Conservation (phyloP, 1,140 invertebrate genomes). For the Gryllus bimaculatus region DNA sequence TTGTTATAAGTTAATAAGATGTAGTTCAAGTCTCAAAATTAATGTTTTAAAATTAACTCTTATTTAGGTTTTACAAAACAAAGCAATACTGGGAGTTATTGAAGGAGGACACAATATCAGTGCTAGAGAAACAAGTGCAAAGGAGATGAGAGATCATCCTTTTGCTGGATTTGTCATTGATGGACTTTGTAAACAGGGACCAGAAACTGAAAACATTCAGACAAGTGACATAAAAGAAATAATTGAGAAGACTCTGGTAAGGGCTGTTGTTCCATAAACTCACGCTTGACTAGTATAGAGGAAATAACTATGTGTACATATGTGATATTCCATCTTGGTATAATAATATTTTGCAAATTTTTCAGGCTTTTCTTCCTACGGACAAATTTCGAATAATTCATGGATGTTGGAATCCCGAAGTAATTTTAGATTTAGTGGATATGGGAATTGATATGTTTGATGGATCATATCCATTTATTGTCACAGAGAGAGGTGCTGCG, state of each 20-base stretch:
- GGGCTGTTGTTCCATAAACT: slow-evolving; percentile 20
- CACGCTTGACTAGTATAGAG: neutral
- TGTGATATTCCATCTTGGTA: neutral
- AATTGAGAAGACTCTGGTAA: slow-evolving; percentile 48
- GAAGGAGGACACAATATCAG: slow-evolving; percentile 59
- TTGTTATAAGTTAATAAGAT: no score
- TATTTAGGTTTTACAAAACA: slow-evolving; percentile 29
- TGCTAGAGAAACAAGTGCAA: slow-evolving; percentile 44
- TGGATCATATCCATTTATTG: slow-evolving; percentile 54
- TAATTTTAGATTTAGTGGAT: slow-evolving; percentile 51
- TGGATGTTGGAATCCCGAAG: slow-evolving; percentile 57
- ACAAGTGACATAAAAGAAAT: slow-evolving; percentile 47
- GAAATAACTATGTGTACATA: neutral
- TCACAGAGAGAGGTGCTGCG: slow-evolving; percentile 50
- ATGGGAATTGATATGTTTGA: slow-evolving; percentile 75
- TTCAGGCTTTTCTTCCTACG: slow-evolving; percentile 49
- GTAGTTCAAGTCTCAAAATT: no score
- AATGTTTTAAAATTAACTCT: slow-evolving; percentile 23
- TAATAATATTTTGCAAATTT: slow-evolving; percentile 21
- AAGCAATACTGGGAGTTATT: slow-evolving; percentile 54
- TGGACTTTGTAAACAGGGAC: slow-evolving; percentile 64
- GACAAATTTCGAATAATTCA: slow-evolving; percentile 54
- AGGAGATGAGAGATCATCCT: slow-evolving; percentile 43
- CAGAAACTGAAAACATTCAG: slow-evolving; percentile 44
- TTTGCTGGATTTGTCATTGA: slow-evolving; percentile 64